Evolutionary conservation across 2,113 vertebrate genomes (phyloP).

Genomic region (Tupaia chinensis): DNA sequence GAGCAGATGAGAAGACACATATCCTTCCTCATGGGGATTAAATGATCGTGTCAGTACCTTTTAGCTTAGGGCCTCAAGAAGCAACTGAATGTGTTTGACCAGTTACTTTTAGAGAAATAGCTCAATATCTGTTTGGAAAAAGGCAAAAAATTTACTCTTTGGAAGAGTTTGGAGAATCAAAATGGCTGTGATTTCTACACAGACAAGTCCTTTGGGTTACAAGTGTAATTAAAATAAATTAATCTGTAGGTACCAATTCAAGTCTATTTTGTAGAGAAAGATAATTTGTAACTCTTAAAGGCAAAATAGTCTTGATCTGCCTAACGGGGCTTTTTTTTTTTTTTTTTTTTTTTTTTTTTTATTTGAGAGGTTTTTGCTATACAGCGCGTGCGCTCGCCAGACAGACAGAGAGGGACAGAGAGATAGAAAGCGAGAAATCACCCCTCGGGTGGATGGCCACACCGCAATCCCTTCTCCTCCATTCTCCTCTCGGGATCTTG

Average conservation of each 20-base stretch:
- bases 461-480: too few relatives aligned
- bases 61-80: constrained; percentile 10
- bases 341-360: too few relatives aligned
- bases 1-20: background rate
- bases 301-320: background rate
- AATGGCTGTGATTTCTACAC: background rate
- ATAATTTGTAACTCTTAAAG: background rate
- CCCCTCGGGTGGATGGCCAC: too few relatives aligned
- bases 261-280: constrained; percentile 15
- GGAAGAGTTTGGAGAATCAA: background rate
- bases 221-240: constrained; percentile 16
- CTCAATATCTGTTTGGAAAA: constrained; percentile 18
- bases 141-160: constrained; percentile 15
- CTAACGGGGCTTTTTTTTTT: too few relatives aligned
- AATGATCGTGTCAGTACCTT: constrained; percentile 12
- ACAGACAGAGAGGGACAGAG: too few relatives aligned
- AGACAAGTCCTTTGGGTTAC: background rate
- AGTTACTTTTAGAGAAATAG: constrained; percentile 37
- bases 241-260: background rate
- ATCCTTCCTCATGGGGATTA: constrained; percentile 1
- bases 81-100: background rate
- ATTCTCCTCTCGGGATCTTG: too few relatives aligned
- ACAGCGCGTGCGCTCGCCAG: too few relatives aligned
- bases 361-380: too few relatives aligned
- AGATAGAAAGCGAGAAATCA: too few relatives aligned